Base-by-base conservation (phyloP, 2,888 invertebrate genomes). In the Pogonocherus hispidulus region DNA sequence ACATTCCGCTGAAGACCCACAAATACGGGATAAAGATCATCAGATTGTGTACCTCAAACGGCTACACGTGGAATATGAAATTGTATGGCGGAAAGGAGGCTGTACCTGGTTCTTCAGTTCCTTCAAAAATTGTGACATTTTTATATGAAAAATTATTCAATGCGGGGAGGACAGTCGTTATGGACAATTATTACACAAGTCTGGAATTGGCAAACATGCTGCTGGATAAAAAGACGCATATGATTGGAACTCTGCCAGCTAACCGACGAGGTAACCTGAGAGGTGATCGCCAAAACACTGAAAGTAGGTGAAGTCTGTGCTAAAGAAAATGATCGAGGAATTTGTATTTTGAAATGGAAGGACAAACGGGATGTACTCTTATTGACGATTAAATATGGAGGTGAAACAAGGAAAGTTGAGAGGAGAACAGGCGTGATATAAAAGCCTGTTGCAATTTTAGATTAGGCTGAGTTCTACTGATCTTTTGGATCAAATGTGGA, bases 291-390 rank as follows among this genome's bases (percentile, higher is more conserved):
- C 0, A 44, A 44, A 9, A 32, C 8, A 32, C 9, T 32, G 8
- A 32, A 32, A 32, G 2, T 2, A 32, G 32, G 32, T 6, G 32
- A 32, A 8, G 9, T 32, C 2, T 8, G 8, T 11, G 32, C 6
- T 32, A 32, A 32, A 32, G 32, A 69, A 68, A 70, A 63, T 63
- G 59, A 66, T 27, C 46, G 57, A 46, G 78, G 74, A 41, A 67
- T 77, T 6, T 71, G 72, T 63, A 66, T 80, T 18, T 37, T 78
- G 51, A 80, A 80, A 64, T 82, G 80, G 78, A 72, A 72, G 57
- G 79, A 82, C 63, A 81, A 79, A 66, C 68, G 79, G 22, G 78
- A 80, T 52, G 73, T 83, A 20, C 70, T 81, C 27, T 65, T 79
- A 65, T 73, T 82, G 20, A 76, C 75, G 46, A 80, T 79, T 47